Base-by-base conservation (phyloP, 1,140 invertebrate species). In the Phymorhynchus buccinoides region DNA sequence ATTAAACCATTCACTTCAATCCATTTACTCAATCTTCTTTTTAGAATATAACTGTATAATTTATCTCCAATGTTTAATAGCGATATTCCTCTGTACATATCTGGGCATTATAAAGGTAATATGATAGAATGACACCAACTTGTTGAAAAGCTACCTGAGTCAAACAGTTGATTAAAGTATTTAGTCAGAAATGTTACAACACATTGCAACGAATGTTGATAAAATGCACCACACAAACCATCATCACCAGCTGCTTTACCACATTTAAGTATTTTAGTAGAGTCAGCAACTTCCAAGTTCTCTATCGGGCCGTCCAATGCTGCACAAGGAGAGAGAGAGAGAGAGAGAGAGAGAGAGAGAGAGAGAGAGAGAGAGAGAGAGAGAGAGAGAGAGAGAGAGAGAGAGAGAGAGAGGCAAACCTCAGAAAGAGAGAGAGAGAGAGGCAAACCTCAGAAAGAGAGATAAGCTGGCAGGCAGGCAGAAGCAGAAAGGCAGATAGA, bases 381-480 rank as follows among this genome's bases (percentile, higher is more conserved):
- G 1, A 18, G 0, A 41, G 22, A 42, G 14, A n/a, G 44, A 27
- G 42, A 44, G 80, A 52, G 42, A 81, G 30, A n/a, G 42, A 44
- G 18, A 81, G n/a, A 52, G 30, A 30, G 30, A 62, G 30, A 81
- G 80, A 81, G 42, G n/a, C n/a, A n/a, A n/a, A n/a, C n/a, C n/a
- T n/a, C n/a, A 52, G 48, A 22, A 30, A 12, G 27, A 39, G 16
- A 79, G 27, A 27, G 48, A n/a, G 35, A 81, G 48, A 81, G 16
- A 39, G 56, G 3, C 12, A 39, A 80, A 16, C 12, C 1, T 18
- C 12, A 3, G 78, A 80, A 39, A 80, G 32, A 80, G 27, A 39
- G 78, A 39, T n/a, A n/a, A 39, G 56, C 6, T 32, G 73, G 22
- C 7, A 42, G 39, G 27, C 7, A 42, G 77, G 27, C 3, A 79